Conservation (phyloP, 2,113 vertebrate genomes). For the Alouatta palliata region DNA sequence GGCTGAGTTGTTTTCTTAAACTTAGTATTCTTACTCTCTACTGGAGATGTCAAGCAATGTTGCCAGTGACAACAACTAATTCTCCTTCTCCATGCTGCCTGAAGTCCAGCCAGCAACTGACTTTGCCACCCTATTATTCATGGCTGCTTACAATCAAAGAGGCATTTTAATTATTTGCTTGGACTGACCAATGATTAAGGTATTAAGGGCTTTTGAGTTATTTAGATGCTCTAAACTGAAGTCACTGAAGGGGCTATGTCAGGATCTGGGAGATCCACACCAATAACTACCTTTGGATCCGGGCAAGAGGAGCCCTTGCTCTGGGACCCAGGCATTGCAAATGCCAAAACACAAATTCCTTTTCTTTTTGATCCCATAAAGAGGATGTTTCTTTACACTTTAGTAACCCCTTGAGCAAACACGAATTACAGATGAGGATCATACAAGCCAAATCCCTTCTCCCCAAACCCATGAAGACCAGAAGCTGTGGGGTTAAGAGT, state of each 20-base stretch:
- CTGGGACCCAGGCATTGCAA: neutral
- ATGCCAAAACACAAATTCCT: neutral
- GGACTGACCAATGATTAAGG: neutral
- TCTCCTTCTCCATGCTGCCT: neutral
- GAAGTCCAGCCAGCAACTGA: neutral
- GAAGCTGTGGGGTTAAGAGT: neutral
- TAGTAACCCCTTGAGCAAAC: neutral
- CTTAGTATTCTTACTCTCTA: neutral
- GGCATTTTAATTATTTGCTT: neutral
- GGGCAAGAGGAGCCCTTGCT: neutral
- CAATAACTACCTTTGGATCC: neutral
- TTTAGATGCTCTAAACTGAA: neutral
- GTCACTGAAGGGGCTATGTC: neutral
- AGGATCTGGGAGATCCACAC: neutral
- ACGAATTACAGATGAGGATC: neutral
- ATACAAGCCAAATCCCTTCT: neutral
- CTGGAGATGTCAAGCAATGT: neutral
- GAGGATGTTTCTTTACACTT: neutral
- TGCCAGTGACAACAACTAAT: neutral
- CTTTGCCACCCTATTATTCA: neutral
- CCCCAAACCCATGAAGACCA: neutral
- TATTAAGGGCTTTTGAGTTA: neutral
- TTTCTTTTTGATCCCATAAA: neutral
- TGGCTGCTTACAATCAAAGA: neutral
- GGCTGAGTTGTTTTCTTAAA: neutral